Conservation (phyloP, 1,140 invertebrate species). For the Akabosia matsudoensis region DNA sequence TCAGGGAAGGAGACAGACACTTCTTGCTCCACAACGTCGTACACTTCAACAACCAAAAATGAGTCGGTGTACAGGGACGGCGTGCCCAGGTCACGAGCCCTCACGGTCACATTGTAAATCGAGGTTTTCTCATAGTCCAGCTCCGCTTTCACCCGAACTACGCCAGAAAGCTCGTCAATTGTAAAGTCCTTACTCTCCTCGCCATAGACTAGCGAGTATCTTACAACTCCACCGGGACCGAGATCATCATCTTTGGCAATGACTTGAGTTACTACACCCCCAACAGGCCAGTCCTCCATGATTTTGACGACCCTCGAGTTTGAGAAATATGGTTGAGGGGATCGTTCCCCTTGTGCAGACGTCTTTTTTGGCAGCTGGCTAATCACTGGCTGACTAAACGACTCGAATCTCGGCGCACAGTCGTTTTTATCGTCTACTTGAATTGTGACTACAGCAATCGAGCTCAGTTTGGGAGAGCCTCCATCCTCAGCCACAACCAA, state of each 20-base stretch:
- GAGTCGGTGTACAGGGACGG: constrained; percentile 65
- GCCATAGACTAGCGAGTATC: constrained; percentile 66
- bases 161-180: constrained; percentile 77
- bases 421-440: constrained; percentile 88
- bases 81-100: constrained; percentile 73
- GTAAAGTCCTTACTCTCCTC: constrained; percentile 57
- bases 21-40: constrained; percentile 33
- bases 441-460: constrained; percentile 72
- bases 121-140: constrained; percentile 85
- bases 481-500: constrained; percentile 69
- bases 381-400: not conserved
- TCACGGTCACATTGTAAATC: constrained; percentile 79
- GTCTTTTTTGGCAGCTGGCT: constrained; percentile 34
- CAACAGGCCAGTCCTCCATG: constrained; percentile 83
- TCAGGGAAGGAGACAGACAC: constrained; percentile 38
- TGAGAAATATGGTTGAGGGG: constrained; percentile 52
- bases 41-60: constrained; percentile 68
- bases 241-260: constrained; percentile 80
- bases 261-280: constrained; percentile 74
- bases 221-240: constrained; percentile 70
- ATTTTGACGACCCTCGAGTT: constrained; percentile 73
- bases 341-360: not conserved
- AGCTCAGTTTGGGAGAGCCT: constrained; percentile 59
- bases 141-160: constrained; percentile 68
- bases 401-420: constrained; percentile 73